Percentiles rank a stretch among this genome's conserved stretches.
Conservation (phyloP, 2,797 vertebrate genomes). For the Coranthus polyacanthus region DNA sequence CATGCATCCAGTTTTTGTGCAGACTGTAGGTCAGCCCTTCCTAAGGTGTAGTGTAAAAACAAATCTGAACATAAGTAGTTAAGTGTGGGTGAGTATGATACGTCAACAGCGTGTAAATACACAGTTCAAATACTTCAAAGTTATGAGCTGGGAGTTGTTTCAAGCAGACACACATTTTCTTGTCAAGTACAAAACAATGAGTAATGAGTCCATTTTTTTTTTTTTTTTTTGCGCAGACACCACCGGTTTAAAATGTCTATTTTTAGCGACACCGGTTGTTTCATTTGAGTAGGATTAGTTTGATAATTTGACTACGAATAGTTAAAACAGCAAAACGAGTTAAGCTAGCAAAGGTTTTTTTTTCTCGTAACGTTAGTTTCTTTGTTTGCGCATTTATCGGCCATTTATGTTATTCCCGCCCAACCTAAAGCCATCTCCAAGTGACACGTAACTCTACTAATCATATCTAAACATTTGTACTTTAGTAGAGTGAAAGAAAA, state of each 20-base stretch:
- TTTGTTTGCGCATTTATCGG: not conserved
- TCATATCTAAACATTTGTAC: too few relatives aligned
- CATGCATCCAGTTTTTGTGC: conserved; percentile 14
- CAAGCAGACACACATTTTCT: not conserved
- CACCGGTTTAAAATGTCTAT: too few relatives aligned
- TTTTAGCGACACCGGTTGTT: too few relatives aligned
- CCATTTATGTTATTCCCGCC: not conserved
- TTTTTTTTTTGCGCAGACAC: too few relatives aligned
- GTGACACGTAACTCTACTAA: not conserved
- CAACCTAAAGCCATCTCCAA: not conserved
- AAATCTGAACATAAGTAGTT: not conserved
- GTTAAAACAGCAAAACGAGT: not conserved
- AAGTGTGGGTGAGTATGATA: not conserved
- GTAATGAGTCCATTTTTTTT: too few relatives aligned
- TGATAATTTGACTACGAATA: too few relatives aligned
- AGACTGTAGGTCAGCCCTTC: conserved; percentile 1
- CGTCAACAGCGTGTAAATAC: not conserved
- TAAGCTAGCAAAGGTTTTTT: not conserved
- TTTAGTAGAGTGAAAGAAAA: not conserved
- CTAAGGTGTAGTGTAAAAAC: not conserved
- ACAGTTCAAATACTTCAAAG: not conserved
- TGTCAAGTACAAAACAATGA: too few relatives aligned
- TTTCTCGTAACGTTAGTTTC: not conserved
- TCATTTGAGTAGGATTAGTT: too few relatives aligned
- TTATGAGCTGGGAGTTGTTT: not conserved